Conservation (phyloP, 2,113 vertebrate genomes). For the Hepsetus odoe region DNA sequence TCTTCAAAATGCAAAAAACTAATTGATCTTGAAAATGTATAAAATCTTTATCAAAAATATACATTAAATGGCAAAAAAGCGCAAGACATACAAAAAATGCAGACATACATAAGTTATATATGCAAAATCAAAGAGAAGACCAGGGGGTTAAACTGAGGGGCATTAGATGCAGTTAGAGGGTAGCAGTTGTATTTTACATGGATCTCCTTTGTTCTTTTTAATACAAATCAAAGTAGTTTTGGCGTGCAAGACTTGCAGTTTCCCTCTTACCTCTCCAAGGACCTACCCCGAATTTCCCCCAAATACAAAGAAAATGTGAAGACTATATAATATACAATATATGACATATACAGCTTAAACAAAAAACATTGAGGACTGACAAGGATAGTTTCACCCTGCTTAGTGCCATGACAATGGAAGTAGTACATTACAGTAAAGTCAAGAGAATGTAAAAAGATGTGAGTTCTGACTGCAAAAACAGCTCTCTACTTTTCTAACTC, state of each 20-base stretch:
- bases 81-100: slow-evolving; percentile 13
- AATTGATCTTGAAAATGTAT: neutral
- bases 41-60: neutral
- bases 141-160: neutral
- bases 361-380: slow-evolving; percentile 51
- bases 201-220: slow-evolving; percentile 36
- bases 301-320: slow-evolving; percentile 86
- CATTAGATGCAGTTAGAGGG: slow-evolving; percentile 7
- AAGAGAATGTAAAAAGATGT: too few relatives aligned
- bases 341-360: slow-evolving; percentile 53
- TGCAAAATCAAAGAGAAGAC: neutral
- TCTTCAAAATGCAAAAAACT: slow-evolving; percentile 28
- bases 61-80: neutral
- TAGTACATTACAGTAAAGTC: too few relatives aligned
- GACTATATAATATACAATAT: too few relatives aligned
- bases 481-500: neutral
- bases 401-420: too few relatives aligned
- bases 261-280: slow-evolving; percentile 93
- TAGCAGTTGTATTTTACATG: neutral
- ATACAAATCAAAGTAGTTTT: slow-evolving; percentile 60
- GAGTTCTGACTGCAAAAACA: too few relatives aligned
- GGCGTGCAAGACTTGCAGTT: slow-evolving; percentile 78
- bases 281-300: slow-evolving; percentile 84
- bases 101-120: slow-evolving; percentile 15
- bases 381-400: neutral